Base-by-base conservation (phyloP, 1,140 invertebrate genomes). In the Lordiphosa stackelbergi region DNA sequence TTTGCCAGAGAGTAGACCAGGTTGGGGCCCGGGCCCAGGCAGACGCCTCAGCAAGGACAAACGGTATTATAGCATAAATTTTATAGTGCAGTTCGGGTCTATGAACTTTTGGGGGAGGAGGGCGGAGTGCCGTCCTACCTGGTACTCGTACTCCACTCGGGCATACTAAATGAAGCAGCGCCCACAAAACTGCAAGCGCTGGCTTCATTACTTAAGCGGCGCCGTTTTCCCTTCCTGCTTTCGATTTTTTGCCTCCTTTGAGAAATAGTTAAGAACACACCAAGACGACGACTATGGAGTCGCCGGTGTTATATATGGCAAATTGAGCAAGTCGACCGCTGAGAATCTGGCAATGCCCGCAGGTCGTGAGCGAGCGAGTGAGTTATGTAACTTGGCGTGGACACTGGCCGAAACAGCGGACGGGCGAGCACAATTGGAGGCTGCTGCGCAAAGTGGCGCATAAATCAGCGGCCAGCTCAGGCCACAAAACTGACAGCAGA, bases 121-220 rank as follows among this genome's bases (percentile, higher is more conserved):
- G 2, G 16, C 35, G 10, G 24, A 53, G 28, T 37, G 24, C 52
- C 43, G 48, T 34, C 40, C 57, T 45, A 52, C 45, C 71, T 57
- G 57, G 36, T 53, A 57, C 5, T 24, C 63, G 36, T 53, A 57
- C 5, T 24, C 63, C 45, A 36, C 38, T 61, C 53, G 46, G 75
- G 75, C 74, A 81, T 81, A 79, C 71, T 74, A 74, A 79, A 79
- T 79, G 71, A 79, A 79, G 74, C 71, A 79, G 74, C 74, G 60
- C 71, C 71, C 75, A 79, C 74, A 78, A 73, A 81, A 79, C 74
- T 81, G 75, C 71, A 66, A 75, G 58, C 66, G 57, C 63, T 66
- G 74, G 71, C 77, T 79, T 79, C 77, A 79, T 79, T 79, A 79
- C 74, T 79, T 79, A 71, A 51, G 52, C 58, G 45, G 38, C 28